Evolutionary conservation across 2,888 invertebrate genomes (phyloP), one percentile per base, ranked within the genome.

Genomic region (Ectobius pallidus): DNA sequence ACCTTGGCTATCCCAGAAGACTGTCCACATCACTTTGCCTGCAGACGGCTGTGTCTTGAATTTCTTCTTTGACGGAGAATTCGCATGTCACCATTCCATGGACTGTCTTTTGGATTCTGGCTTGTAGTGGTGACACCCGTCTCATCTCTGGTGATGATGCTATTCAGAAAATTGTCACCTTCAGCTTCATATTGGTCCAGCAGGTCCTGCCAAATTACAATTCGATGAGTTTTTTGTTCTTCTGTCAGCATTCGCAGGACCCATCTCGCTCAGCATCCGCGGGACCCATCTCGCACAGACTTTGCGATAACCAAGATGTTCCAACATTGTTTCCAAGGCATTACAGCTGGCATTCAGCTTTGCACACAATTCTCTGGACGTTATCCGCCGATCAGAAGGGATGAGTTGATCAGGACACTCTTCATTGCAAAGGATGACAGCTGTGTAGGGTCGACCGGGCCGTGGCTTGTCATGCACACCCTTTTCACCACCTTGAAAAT

Each of bases 101-200:
- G 9, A 14, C 3, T 7, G 3, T 14, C n/a, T 7, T 46, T 46
- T 46, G 7, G 18, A n/a, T n/a, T 46, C 46, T 46, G 16, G 46
- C 9, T 7, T 46, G 18, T n/a, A 46, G 11, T 34, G 34, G 11
- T 34, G 34, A 34, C 6, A 6, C 58, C 25, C 3, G 58, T 58
- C 27, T 58, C 58, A 58, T 58, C 58, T 27, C 16, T 27, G 30
- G 58, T 58, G 7, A 58, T 14, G 14, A 58, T 58, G 27, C 58
- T 25, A 58, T 25, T 58, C 58, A 58, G 30, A 30, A 58, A 58
- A 58, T 58, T 30, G 27, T 58, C 58, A 6, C 27, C 25, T 58
- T 58, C 58, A 7, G n/a, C 52, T 20, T 52, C 22, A 20, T 52
- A 52, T n/a, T 3, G 18, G 20, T 9, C 2, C 52, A 20, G 52